Percentiles rank a stretch among this genome's conserved stretches.
phyloP scores from a whole-genome alignment of 2,797 vertebrate genomes.

The Cyprinella venusta region DNA sequence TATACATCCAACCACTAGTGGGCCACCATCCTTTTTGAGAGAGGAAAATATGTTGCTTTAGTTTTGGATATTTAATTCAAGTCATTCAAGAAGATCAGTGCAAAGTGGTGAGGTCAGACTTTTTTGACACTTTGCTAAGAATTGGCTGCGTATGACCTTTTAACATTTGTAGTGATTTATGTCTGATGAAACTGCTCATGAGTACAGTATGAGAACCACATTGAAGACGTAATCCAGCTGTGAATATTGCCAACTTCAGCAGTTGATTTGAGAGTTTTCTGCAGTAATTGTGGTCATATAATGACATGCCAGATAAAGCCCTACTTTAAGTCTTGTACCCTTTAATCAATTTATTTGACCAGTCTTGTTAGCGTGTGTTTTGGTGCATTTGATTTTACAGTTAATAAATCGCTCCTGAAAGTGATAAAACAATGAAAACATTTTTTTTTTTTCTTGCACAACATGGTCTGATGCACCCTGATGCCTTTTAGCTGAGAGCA shows the following conservation, averaged over 20 bases:
- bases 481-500: constrained; percentile 52
- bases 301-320: background rate
- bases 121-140: background rate
- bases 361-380: background rate
- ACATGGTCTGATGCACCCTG: constrained; percentile 35
- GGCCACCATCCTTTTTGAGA: constrained; percentile 40
- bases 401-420: constrained; percentile 1
- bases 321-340: background rate
- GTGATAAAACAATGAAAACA: constrained; percentile 21
- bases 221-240: background rate
- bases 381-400: constrained; percentile 15
- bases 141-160: constrained; percentile 16
- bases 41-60: background rate
- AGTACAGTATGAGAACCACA: background rate
- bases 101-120: background rate
- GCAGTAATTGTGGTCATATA: constrained; percentile 7
- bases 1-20: constrained; percentile 68
- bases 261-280: constrained; percentile 9
- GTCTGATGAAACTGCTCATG: background rate
- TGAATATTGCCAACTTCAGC: constrained; percentile 8
- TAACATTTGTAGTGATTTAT: constrained; percentile 8
- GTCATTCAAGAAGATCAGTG: background rate
- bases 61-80: background rate
- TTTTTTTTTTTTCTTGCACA: background rate
- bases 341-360: background rate